Conservation (phyloP, 1,140 invertebrate genomes). For the Tetramorium parvispinum region DNA sequence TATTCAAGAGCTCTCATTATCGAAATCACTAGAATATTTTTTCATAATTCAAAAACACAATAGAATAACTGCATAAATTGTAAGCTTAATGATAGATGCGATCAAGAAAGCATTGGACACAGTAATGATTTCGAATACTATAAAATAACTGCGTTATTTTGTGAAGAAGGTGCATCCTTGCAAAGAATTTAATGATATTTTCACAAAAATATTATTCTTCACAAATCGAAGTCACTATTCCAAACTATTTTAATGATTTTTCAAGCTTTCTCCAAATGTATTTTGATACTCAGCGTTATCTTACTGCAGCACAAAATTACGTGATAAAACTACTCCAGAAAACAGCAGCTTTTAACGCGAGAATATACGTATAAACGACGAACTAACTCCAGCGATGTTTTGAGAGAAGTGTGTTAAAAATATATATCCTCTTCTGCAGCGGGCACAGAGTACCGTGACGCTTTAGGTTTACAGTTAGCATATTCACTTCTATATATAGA, state of each 20-base stretch:
- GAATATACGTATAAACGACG: conserved; percentile 15
- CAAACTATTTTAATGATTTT: not conserved
- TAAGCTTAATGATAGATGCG: not conserved
- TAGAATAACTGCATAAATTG: not conserved
- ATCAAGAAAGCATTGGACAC: not conserved
- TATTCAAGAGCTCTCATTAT: not conserved
- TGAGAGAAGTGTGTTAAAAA: conserved; percentile 47
- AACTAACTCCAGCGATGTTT: conserved; percentile 18
- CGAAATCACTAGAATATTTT: not conserved
- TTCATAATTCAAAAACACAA: not conserved
- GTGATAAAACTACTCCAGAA: not conserved
- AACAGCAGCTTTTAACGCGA: conserved; percentile 33
- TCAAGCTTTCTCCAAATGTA: not conserved
- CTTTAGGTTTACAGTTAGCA: conserved; percentile 34
- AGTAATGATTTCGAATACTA: not conserved
- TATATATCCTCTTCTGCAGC: conserved; percentile 27
- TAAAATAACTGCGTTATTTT: not conserved
- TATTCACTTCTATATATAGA: conserved; percentile 18
- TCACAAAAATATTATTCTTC: not conserved
- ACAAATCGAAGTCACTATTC: not conserved
- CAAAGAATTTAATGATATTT: not conserved
- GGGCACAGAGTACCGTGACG: not conserved
- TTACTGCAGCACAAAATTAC: not conserved
- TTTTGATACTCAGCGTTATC: conserved; percentile 8
- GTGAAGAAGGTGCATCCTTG: not conserved